Evolutionary conservation across 2,888 invertebrate species (phyloP).

Genomic region (Cataglyphis altisquamis): DNA sequence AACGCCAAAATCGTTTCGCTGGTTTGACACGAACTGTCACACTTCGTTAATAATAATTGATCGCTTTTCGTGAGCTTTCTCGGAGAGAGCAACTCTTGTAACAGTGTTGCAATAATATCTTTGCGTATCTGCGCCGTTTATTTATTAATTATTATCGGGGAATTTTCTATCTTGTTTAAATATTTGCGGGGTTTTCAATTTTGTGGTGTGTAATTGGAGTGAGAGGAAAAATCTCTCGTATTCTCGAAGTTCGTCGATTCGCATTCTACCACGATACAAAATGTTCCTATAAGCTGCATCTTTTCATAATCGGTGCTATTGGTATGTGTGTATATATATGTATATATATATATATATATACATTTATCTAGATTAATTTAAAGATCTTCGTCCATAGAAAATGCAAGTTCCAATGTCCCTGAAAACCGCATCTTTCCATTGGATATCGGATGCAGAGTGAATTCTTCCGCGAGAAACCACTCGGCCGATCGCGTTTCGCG

Average conservation of each 20-base stretch:
- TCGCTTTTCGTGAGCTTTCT: neutral
- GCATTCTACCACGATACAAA: neutral
- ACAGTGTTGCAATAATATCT: neutral
- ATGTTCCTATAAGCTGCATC: conserved; percentile 34
- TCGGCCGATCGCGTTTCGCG: neutral
- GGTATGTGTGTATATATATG: too few relatives aligned
- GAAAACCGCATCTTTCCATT: neutral
- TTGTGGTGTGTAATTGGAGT: neutral
- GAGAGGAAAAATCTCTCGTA: too few relatives aligned
- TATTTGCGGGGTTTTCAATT: neutral
- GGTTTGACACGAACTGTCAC: neutral
- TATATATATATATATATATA: too few relatives aligned
- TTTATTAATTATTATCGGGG: neutral
- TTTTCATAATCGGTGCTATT: neutral
- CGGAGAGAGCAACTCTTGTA: neutral
- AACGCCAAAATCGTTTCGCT: neutral
- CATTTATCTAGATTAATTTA: too few relatives aligned
- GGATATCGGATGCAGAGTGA: neutral
- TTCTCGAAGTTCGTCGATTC: too few relatives aligned
- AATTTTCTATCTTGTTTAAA: neutral
- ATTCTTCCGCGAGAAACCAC: neutral
- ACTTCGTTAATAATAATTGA: neutral
- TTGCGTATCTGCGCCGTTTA: neutral
- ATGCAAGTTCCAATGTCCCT: neutral
- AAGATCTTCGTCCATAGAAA: too few relatives aligned